Conservation (phyloP, 1,140 invertebrate species). For the Lethrus apterus region DNA sequence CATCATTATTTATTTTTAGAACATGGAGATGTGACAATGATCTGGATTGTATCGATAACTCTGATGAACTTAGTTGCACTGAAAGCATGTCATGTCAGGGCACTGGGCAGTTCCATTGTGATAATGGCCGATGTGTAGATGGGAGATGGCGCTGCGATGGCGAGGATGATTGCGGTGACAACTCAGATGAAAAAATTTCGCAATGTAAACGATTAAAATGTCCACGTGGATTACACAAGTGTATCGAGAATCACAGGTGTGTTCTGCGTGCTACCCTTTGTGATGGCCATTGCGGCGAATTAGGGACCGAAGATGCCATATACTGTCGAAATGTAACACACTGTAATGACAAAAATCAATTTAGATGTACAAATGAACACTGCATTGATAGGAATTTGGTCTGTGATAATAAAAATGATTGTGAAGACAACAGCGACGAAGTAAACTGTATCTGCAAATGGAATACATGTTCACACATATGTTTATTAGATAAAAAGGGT, state of each 20-base stretch:
- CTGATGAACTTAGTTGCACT: conserved; percentile 54
- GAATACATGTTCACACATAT: conserved; percentile 67
- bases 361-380: conserved; percentile 62
- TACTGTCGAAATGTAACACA: conserved; percentile 49
- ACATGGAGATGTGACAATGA: conserved; percentile 55
- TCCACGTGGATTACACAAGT: no score
- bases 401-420: conserved; percentile 59
- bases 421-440: conserved; percentile 60
- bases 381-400: conserved; percentile 70
- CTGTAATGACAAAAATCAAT: conserved; percentile 47
- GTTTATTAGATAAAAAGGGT: conserved; percentile 55
- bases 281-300: conserved; percentile 68
- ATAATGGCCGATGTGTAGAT: conserved; percentile 50
- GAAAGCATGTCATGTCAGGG: conserved; percentile 40
- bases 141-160: conserved; percentile 60
- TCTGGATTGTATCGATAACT: conserved; percentile 54
- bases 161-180: conserved; percentile 53
- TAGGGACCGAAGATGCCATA: conserved; percentile 62
- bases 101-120: conserved; percentile 45
- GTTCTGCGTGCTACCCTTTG: conserved; percentile 57
- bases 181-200: conserved; percentile 48
- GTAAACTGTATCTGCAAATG: conserved; percentile 53
- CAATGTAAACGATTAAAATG: conserved; percentile 39
- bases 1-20: not conserved
- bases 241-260: conserved; percentile 59